Evolutionary conservation across 2,888 invertebrate genomes (phyloP).

Genomic region (Meandrusa payeni): DNA sequence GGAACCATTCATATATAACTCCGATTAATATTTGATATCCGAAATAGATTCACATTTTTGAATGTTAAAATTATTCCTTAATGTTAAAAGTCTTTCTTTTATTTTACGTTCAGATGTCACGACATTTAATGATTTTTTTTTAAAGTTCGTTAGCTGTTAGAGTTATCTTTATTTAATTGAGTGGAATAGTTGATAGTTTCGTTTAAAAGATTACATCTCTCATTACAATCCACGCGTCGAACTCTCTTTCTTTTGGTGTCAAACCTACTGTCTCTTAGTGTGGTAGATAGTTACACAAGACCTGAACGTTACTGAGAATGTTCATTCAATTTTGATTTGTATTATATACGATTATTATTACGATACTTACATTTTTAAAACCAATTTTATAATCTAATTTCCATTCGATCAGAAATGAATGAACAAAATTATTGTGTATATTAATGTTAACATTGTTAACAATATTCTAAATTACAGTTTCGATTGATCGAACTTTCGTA

Average conservation of each 20-base stretch:
- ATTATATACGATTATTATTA: too few relatives aligned
- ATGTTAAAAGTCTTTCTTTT: slow-evolving; percentile 15
- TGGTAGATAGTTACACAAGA: slow-evolving; percentile 46
- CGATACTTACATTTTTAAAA: too few relatives aligned
- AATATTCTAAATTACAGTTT: too few relatives aligned
- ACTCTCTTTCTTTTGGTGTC: slow-evolving; percentile 28
- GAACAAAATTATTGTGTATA: slow-evolving; percentile 58
- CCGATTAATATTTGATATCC: neutral
- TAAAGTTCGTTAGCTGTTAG: too few relatives aligned
- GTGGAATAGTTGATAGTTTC: slow-evolving; percentile 19
- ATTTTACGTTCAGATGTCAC: slow-evolving; percentile 10
- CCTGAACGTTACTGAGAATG: slow-evolving; percentile 75
- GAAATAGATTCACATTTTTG: too few relatives aligned
- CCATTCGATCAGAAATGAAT: slow-evolving; percentile 53
- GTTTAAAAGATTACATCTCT: slow-evolving; percentile 14
- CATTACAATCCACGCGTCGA: slow-evolving; percentile 29
- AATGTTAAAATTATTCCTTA: too few relatives aligned
- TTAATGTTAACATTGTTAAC: slow-evolving; percentile 55
- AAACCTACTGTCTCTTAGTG: slow-evolving; percentile 35
- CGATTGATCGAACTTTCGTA: too few relatives aligned
- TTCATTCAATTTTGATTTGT: slow-evolving; percentile 70
- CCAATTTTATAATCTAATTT: too few relatives aligned
- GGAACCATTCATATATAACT: slow-evolving; percentile 2
- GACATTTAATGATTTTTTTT: slow-evolving; percentile 15
- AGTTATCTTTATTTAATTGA: slow-evolving; percentile 11